phyloP scores from a whole-genome alignment of 1,140 invertebrate species.

The Drosophila melanica region DNA sequence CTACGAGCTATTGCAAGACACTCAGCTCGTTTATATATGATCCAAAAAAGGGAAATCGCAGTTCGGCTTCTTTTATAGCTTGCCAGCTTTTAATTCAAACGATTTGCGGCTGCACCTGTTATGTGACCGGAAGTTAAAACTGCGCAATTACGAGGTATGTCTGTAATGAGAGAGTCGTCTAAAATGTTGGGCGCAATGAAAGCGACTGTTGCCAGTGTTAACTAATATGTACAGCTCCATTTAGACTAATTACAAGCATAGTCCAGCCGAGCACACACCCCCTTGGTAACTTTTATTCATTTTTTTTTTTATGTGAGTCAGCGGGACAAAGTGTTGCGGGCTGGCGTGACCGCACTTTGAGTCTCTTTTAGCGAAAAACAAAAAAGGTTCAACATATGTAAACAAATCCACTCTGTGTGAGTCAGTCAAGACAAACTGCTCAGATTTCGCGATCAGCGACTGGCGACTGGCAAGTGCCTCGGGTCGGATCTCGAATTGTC shows the following conservation, averaged over 20 bases:
- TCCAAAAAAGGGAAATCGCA: not conserved
- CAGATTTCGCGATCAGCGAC: constrained; percentile 42
- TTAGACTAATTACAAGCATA: constrained; percentile 41
- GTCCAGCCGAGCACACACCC: too few species aligned
- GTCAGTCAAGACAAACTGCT: constrained; percentile 52
- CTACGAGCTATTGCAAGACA: not conserved
- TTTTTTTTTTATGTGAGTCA: constrained; percentile 29
- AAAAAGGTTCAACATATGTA: constrained; percentile 36
- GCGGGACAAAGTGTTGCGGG: constrained; percentile 13
- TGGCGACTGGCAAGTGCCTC: constrained; percentile 39
- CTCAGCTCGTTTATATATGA: not conserved
- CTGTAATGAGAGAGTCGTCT: constrained; percentile 38
- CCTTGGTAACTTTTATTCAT: constrained; percentile 5
- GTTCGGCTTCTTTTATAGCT: not conserved
- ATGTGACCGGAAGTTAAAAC: constrained; percentile 49
- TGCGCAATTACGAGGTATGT: constrained; percentile 42
- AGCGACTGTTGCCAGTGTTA: constrained; percentile 34
- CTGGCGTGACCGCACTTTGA: not conserved
- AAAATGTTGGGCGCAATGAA: constrained; percentile 27
- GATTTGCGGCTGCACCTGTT: constrained; percentile 40
- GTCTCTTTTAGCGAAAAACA: too few species aligned
- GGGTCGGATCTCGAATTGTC: constrained; percentile 2
- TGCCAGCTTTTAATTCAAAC: constrained; percentile 15
- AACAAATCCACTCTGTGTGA: constrained; percentile 48
- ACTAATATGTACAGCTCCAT: constrained; percentile 45